Base-by-base conservation (phyloP, 1,140 invertebrate genomes). In the Leptoteleia sp. region DNA sequence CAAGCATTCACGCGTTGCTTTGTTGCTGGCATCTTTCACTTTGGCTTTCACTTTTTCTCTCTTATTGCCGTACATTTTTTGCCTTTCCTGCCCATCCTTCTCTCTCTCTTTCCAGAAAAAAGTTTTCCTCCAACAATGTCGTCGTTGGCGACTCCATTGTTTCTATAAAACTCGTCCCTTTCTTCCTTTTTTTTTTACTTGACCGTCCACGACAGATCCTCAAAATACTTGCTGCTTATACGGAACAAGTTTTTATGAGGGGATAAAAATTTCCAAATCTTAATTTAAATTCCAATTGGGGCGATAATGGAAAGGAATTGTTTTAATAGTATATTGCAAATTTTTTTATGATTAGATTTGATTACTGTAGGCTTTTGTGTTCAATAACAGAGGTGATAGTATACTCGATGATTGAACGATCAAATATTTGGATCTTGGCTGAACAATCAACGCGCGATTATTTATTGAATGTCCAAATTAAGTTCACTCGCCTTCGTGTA, bases 1-100 rank as follows among this genome's bases (percentile, higher is more conserved):
- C 54, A 62, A 72, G 67, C 67, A 76, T 79, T 81, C 76, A 77
- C 73, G 61, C 78, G 70, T 38, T 52, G 54, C 61, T 75, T 71
- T 62, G 52, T 67, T 57, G 31, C 62, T 45, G 55, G 37, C 57
- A 55, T 76, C 57, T 70, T 73, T 50, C 55, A 65, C 62, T 61
- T 45, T 65, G 42, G 40, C 31, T 40, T 8, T 22, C 22, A 15
- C 37, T 59, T 40, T 67, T 59, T 29, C 6, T 15, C 37, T 59
- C 47, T 27, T 29, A n/a, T 75, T 48, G 15, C 7, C 25, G 13
- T 5, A 0, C 6, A 11, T 62, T 47, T 57, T 42, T 48, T 13
- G 25, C 29, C n/a, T 27, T n/a, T 47, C 19, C 29, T 12, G 12
- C 19, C 0, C 13, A 17, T 8, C 6, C 37, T 25, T 19, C 27